Percentiles rank a stretch among this genome's conserved stretches.
Conservation (phyloP, 2,888 invertebrate genomes). For the Hylaea fasciaria region DNA sequence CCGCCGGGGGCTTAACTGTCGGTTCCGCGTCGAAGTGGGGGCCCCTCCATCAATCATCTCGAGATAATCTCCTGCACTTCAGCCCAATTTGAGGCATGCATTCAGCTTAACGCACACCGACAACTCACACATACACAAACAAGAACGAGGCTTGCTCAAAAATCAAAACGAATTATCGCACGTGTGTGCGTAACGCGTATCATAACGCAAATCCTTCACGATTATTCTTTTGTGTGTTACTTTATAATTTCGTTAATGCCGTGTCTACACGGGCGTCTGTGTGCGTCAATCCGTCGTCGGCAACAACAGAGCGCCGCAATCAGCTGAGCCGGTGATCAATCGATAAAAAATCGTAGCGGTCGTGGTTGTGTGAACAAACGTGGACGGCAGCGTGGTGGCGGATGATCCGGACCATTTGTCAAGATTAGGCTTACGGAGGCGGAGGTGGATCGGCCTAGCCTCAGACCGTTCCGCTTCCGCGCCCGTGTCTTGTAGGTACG, state of each 20-base stretch:
- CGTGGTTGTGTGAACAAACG: slow-evolving; percentile 71
- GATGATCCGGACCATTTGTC: slow-evolving; percentile 83
- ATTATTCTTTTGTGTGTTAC: slow-evolving; percentile 69
- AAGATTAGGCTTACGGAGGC: slow-evolving; percentile 75
- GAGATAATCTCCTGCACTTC: slow-evolving; percentile 88
- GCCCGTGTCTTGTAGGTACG: slow-evolving; percentile 30
- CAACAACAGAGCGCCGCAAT: slow-evolving; percentile 80
- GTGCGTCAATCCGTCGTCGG: slow-evolving; percentile 74
- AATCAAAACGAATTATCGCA: slow-evolving; percentile 31
- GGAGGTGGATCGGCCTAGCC: slow-evolving; percentile 48
- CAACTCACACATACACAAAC: slow-evolving; percentile 28
- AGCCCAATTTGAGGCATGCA: slow-evolving; percentile 80
- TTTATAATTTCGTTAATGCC: slow-evolving; percentile 60
- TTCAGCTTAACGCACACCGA: slow-evolving; percentile 76
- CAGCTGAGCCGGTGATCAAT: slow-evolving; percentile 82
- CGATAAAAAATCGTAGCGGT: slow-evolving; percentile 80
- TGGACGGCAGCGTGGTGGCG: slow-evolving; percentile 61
- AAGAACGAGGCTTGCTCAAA: slow-evolving; percentile 16
- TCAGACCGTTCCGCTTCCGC: slow-evolving; percentile 25
- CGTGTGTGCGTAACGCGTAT: slow-evolving; percentile 59
- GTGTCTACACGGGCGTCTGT: slow-evolving; percentile 41
- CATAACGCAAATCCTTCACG: slow-evolving; percentile 70
- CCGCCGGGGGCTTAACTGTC: slow-evolving; percentile 29
- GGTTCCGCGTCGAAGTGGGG: slow-evolving; percentile 35
- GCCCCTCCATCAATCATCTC: slow-evolving; percentile 85